These are phyloP conservation scores for Oryzias javanicus DNA, from an alignment of 2,113 vertebrate genomes.

Conservation along the genomic window DNA sequence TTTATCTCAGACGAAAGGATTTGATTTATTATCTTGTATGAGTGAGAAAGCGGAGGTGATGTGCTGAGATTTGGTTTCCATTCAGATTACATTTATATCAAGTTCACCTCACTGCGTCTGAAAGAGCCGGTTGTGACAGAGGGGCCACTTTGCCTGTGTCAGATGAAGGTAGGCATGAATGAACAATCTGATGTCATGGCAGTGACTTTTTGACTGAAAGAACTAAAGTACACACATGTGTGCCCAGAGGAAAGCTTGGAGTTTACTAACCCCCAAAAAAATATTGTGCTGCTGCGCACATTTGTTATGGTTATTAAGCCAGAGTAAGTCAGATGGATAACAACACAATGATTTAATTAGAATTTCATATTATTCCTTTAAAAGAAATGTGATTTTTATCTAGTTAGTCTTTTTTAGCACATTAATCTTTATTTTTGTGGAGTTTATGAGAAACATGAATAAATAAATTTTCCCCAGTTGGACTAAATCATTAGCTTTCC, in stretches of 20 bases:
- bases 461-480: too few species aligned
- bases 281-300: too few species aligned
- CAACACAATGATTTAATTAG: too few species aligned
- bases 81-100: constrained; percentile 68
- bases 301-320: too few species aligned
- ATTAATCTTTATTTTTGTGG: too few species aligned
- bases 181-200: constrained; percentile 61
- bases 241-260: constrained; percentile 7
- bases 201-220: constrained; percentile 51
- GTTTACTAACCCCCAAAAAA: not conserved
- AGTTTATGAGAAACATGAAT: too few species aligned
- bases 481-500: too few species aligned
- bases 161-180: constrained; percentile 58
- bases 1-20: not conserved
- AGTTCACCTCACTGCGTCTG: constrained; percentile 64
- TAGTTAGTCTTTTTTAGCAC: too few species aligned
- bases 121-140: constrained; percentile 62
- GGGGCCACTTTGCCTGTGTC: constrained; percentile 59
- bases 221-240: constrained; percentile 35
- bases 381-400: too few species aligned
- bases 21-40: constrained; percentile 27
- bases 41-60: constrained; percentile 23
- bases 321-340: too few species aligned
- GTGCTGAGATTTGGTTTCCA: constrained; percentile 49
- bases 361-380: too few species aligned